Evolutionary conservation across 1,140 invertebrate species (phyloP), one percentile per base, ranked within the genome.

Genomic region (Pteromalus puparum): DNA sequence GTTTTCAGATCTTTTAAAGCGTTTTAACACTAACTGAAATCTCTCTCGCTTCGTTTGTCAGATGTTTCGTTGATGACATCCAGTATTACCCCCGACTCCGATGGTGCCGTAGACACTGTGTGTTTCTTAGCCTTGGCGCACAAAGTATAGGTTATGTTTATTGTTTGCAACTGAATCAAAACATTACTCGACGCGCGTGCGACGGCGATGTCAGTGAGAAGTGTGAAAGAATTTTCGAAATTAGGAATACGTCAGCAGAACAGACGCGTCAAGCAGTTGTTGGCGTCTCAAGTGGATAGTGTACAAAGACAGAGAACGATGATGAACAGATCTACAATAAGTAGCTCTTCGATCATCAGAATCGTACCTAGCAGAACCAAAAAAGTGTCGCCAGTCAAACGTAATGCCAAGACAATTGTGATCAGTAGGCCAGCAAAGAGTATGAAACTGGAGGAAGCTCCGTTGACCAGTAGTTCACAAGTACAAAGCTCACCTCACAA

Each of bases 321-420:
- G 0, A n/a, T 61, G 15, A 61, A 61, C 6, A 61, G 21, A n/a
- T 61, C 53, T 0, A 7, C 5, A 9, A 21, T 61, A 15, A 61
- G 18, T 61, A 21, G 53, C 6, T 42, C 73, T 46, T 24, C 73
- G 21, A 75, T 75, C 42, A 75, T 75, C 9, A 75, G 73, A 46
- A 75, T 75, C 24, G 73, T 75, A n/a, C 73, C 73, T 26, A n/a
- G 21, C 9, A 21, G 30, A n/a, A 38, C 1, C 7, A 73, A 73
- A 21, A 61, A 61, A n/a, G 53, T 61, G 6, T 2, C 1, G 21
- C 21, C 26, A 12, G 1, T 30, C 4, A 70, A 70, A 28, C 68
- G 68, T 30, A 30, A 70, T 7, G 28, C 53, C 15, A n/a, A 61
- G 21, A 21, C 30, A 0, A 2, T 21, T 61, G 18, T 7, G 3